These are phyloP conservation scores for Lasioglossum villosulum DNA, from an alignment of 2,888 invertebrate genomes.

Conservation along the genomic window DNA sequence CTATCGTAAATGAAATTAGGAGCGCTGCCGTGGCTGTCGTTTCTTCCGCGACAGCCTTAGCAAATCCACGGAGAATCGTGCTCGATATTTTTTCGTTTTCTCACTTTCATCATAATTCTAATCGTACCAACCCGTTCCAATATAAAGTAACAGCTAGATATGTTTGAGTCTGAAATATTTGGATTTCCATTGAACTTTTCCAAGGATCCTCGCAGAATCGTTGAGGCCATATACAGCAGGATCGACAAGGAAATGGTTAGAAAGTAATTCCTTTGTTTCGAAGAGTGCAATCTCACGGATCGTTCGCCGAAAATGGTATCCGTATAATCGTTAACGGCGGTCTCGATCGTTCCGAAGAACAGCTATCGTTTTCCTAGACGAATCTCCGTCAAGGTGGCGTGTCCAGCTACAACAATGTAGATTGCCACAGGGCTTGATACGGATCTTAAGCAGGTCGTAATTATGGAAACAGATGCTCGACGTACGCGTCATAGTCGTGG, in stretches of 20 bases:
- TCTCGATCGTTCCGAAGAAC: constrained; percentile 22
- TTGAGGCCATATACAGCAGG: not conserved
- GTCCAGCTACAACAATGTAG: constrained; percentile 53
- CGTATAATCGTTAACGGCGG: constrained; percentile 60
- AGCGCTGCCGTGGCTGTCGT: not conserved
- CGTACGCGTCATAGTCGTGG: constrained; percentile 69
- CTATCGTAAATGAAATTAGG: not conserved
- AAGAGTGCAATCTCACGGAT: not conserved
- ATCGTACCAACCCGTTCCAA: no score
- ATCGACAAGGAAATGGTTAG: not conserved
- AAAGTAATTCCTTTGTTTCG: not conserved
- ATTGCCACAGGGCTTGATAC: constrained; percentile 65
- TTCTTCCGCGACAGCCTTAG: not conserved
- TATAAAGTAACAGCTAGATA: not conserved
- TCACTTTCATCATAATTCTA: no score
- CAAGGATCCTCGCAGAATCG: not conserved
- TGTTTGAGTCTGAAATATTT: not conserved
- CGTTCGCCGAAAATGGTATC: constrained; percentile 22
- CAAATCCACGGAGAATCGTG: not conserved
- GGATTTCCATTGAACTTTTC: not conserved
- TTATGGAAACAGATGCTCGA: constrained; percentile 80
- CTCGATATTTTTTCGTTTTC: not conserved
- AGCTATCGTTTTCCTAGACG: constrained; percentile 60
- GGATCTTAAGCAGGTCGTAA: constrained; percentile 71
- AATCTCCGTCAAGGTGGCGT: constrained; percentile 42